Evolutionary conservation across 2,888 invertebrate genomes (phyloP).

Genomic region (Trachelus tabidus): DNA sequence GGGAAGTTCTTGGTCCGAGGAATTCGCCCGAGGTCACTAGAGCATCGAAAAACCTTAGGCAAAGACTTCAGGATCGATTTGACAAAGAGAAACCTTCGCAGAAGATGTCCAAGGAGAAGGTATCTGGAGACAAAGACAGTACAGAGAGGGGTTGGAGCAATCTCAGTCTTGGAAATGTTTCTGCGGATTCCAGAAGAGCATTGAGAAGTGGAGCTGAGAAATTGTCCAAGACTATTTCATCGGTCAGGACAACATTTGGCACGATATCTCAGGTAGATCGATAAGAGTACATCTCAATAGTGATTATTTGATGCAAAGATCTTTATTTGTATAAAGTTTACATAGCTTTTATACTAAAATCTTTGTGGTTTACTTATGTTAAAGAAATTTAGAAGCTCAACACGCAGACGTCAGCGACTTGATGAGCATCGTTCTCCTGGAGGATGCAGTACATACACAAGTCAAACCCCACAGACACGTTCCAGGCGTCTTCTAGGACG

Average conservation of each 20-base stretch:
- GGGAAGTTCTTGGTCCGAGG: constrained; percentile 46
- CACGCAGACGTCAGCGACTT: constrained; percentile 69
- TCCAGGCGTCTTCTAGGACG: constrained; percentile 70
- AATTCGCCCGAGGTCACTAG: constrained; percentile 45
- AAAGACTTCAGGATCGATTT: constrained; percentile 60
- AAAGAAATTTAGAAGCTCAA: constrained; percentile 70
- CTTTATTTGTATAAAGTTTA: background rate
- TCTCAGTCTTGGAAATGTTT: constrained; percentile 56
- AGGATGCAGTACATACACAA: constrained; percentile 47
- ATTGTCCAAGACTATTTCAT: constrained; percentile 75
- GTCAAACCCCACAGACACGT: constrained; percentile 67
- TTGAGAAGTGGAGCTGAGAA: constrained; percentile 76
- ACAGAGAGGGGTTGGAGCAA: constrained; percentile 57
- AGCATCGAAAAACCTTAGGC: constrained; percentile 49
- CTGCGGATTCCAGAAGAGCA: constrained; percentile 74
- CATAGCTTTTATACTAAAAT: background rate
- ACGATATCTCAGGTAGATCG: constrained; percentile 74
- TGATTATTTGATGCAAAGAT: background rate
- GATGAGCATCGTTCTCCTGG: constrained; percentile 69
- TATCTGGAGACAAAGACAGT: constrained; percentile 38
- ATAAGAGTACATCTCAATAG: background rate
- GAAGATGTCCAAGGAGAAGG: constrained; percentile 45
- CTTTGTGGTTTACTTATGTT: constrained; percentile 11
- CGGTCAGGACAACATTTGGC: constrained; percentile 75
- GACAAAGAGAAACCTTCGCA: constrained; percentile 33